Base-by-base conservation (phyloP, 2,797 vertebrate genomes). In the Phrynocephalus guinanensis region DNA sequence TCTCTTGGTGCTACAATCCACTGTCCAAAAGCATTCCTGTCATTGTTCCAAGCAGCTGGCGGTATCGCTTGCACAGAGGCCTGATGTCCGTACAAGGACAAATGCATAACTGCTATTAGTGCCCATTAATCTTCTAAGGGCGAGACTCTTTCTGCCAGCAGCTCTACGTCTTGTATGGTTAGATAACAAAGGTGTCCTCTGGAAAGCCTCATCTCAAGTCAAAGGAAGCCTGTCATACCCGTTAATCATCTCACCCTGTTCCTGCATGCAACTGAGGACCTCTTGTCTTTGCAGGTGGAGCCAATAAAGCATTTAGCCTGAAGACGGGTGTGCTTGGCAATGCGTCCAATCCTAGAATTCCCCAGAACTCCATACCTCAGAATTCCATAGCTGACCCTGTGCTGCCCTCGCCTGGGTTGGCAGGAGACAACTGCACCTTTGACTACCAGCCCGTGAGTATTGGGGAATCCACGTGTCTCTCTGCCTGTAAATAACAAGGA, bases 231-330 rank as follows among this genome's bases (percentile, higher is more conserved):
- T 26, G 2, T 4, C 56, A 3, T 13, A 60, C 11, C 28, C 56
- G 6, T 50, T 77, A 28, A 22, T 71, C 10, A 44, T 86, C 26
- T 28, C 5, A 6, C 16, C 30, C 5, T 30, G 60, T 68, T 30
- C 22, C 7, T 60, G 5, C n/a, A 38, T 67, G 67, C 15, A 22
- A 44, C 38, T 60, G 60, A 22, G 28, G 22, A 48, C 6, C 28
- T 30, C n/a, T 63, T 24, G 48, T 6, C 33, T 13, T 48, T 66
- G 3, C 84, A 98, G 97, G 94, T 50, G 92, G 93, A 15, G 93
- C 93, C 94, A 96, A 92, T 92, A 98, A 96, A 97, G 93, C 96
- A 94, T 60, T 98, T 86, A 97, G 96, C 87, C 97, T 97, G 92
- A 98, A 97, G 90, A 93, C 95, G 0, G 95, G 95, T 5, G 87